phyloP scores from a whole-genome alignment of 2,797 vertebrate species.

The Acrossocheilus wenchowensis region DNA sequence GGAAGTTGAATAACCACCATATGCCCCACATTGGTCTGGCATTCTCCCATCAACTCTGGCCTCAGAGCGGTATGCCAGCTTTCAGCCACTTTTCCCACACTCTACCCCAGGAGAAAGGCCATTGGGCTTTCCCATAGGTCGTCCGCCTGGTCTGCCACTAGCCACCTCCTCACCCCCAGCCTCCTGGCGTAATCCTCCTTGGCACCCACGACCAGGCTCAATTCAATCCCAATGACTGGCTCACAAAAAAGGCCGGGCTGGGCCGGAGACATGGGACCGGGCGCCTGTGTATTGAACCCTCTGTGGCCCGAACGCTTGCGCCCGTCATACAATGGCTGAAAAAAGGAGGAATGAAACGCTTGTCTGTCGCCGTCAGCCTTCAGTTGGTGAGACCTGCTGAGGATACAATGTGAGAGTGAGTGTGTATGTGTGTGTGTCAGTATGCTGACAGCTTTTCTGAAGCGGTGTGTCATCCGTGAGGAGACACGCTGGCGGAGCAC shows the following conservation, averaged over 20 bases:
- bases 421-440: constrained; percentile 39
- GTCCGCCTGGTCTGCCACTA: constrained; percentile 58
- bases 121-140: constrained; percentile 64
- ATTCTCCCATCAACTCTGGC: constrained; percentile 56
- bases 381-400: constrained; percentile 40
- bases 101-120: constrained; percentile 55
- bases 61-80: constrained; percentile 58
- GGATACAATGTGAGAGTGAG: constrained; percentile 41
- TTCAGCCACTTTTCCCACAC: constrained; percentile 64
- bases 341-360: constrained; percentile 58
- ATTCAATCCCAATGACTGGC: constrained; percentile 59
- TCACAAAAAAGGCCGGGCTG: constrained; percentile 55
- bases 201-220: constrained; percentile 57
- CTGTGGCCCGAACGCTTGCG: constrained; percentile 36
- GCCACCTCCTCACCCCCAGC: constrained; percentile 49
- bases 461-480: constrained; percentile 41
- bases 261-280: constrained; percentile 52
- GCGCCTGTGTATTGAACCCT: constrained; percentile 52
- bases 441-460: constrained; percentile 40
- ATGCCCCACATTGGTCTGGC: constrained; percentile 62
- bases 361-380: constrained; percentile 56
- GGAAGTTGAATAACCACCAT: constrained; percentile 65
- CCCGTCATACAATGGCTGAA: constrained; percentile 54
- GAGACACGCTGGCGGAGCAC: constrained; percentile 32
- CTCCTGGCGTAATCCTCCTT: constrained; percentile 64